Evolutionary conservation across 2,888 invertebrate genomes (phyloP).

Genomic region (Silvanus unidentatus): DNA sequence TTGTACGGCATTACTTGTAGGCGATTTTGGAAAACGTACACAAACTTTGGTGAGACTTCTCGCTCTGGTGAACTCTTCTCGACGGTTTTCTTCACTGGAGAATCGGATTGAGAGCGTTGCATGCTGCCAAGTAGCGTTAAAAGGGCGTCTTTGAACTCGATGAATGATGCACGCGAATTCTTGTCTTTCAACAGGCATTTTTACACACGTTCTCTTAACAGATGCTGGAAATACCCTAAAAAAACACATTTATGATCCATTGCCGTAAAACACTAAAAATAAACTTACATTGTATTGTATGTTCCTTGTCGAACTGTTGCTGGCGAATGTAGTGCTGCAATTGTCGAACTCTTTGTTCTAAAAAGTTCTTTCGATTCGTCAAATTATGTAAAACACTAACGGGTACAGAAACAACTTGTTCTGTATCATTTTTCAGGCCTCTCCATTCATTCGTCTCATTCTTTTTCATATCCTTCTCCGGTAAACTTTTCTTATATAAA

Average conservation of each 20-base stretch:
- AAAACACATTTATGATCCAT: slow-evolving; percentile 11
- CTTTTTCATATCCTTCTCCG: slow-evolving; percentile 25
- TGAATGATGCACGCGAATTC: no score
- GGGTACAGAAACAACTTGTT: slow-evolving; percentile 34
- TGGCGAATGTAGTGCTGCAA: slow-evolving; percentile 57
- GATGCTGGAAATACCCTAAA: slow-evolving; percentile 45
- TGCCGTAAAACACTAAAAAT: not conserved
- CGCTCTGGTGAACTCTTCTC: no score
- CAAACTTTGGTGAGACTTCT: no score
- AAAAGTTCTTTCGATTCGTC: slow-evolving; percentile 41
- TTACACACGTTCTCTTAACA: slow-evolving; percentile 17
- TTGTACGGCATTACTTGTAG: no score
- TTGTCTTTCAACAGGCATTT: no score
- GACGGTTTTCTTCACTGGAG: no score
- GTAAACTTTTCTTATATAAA: slow-evolving; percentile 34
- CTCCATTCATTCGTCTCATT: slow-evolving; percentile 18
- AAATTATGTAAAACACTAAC: slow-evolving; percentile 38
- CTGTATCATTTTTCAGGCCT: slow-evolving; percentile 17
- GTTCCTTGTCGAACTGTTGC: slow-evolving; percentile 57
- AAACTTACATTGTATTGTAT: slow-evolving; percentile 58
- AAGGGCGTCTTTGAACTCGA: no score
- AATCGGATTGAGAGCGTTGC: no score
- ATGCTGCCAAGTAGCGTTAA: no score
- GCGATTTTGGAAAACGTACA: no score
- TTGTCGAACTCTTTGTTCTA: slow-evolving; percentile 59